Percentiles rank a stretch among this genome's conserved stretches.
These are phyloP conservation scores for Helicorthomorpha holstii DNA, from an alignment of 1,140 invertebrate species.

Conservation along the genomic window DNA sequence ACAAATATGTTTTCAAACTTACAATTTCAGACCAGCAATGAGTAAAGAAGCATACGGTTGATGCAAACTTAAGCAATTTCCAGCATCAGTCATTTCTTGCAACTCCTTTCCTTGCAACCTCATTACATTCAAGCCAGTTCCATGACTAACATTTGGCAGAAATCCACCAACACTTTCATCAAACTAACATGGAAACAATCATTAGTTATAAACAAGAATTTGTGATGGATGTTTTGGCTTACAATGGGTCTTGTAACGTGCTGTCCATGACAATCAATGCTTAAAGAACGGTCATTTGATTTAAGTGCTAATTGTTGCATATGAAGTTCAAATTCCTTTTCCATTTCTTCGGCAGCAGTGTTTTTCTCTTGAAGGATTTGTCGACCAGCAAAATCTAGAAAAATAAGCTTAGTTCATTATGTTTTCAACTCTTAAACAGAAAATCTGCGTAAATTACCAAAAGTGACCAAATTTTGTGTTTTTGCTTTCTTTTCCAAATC, in stretches of 20 bases:
- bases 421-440: constrained; percentile 4
- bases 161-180: neutral
- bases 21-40: constrained; percentile 80
- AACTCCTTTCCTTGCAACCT: constrained; percentile 66
- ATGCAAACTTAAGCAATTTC: constrained; percentile 81
- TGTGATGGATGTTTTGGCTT: too few species aligned
- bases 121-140: neutral
- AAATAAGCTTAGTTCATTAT: neutral
- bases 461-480: constrained; percentile 21
- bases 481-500: constrained; percentile 33
- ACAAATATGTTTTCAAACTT: constrained; percentile 16
- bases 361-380: constrained; percentile 29
- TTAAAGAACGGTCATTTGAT: constrained; percentile 1
- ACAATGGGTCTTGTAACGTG: constrained; percentile 1
- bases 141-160: neutral
- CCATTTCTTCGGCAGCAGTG: constrained; percentile 18
- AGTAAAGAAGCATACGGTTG: constrained; percentile 90
- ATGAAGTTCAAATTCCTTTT: neutral
- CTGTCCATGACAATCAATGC: constrained; percentile 8
- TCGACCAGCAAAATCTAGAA: constrained; percentile 24
- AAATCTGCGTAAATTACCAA: constrained; percentile 15
- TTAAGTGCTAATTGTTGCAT: neutral
- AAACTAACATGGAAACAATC: neutral
- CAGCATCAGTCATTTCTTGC: constrained; percentile 72
- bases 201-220: constrained; percentile 4